Evolutionary conservation across 2,888 invertebrate genomes (phyloP).

Genomic region (Leptopilina syphax): DNA sequence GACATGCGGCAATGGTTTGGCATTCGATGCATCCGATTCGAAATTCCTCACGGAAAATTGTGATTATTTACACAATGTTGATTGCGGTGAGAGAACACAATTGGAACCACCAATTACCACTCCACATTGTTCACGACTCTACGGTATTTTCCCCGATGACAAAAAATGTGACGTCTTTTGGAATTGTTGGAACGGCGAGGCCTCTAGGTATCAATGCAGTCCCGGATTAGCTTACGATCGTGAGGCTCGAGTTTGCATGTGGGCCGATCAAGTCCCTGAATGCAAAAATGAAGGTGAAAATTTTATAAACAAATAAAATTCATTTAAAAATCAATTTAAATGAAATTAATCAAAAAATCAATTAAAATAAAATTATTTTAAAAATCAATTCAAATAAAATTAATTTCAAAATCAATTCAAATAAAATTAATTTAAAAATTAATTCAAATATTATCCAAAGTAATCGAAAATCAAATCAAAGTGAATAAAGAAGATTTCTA

Average conservation of each 20-base stretch:
- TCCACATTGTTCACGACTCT: slow-evolving; percentile 90
- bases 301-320: no score
- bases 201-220: slow-evolving; percentile 95
- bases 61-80: slow-evolving; percentile 96
- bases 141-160: slow-evolving; percentile 95
- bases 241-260: slow-evolving; percentile 95
- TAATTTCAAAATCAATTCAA: no score
- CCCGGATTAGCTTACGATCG: slow-evolving; percentile 96
- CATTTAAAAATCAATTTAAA: background rate
- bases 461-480: no score
- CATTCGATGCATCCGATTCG: slow-evolving; percentile 92
- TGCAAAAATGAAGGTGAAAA: slow-evolving; percentile 89
- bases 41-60: slow-evolving; percentile 96
- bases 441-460: no score
- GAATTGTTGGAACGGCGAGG: slow-evolving; percentile 98
- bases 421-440: no score
- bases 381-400: no score
- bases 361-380: no score
- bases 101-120: slow-evolving; percentile 91
- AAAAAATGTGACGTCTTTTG: slow-evolving; percentile 95
- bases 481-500: background rate
- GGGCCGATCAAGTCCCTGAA: slow-evolving; percentile 96
- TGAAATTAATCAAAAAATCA: background rate
- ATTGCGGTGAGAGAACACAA: slow-evolving; percentile 92
- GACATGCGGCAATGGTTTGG: slow-evolving; percentile 95